phyloP scores from a whole-genome alignment of 1,140 invertebrate genomes.

The Orius laevigatus region DNA sequence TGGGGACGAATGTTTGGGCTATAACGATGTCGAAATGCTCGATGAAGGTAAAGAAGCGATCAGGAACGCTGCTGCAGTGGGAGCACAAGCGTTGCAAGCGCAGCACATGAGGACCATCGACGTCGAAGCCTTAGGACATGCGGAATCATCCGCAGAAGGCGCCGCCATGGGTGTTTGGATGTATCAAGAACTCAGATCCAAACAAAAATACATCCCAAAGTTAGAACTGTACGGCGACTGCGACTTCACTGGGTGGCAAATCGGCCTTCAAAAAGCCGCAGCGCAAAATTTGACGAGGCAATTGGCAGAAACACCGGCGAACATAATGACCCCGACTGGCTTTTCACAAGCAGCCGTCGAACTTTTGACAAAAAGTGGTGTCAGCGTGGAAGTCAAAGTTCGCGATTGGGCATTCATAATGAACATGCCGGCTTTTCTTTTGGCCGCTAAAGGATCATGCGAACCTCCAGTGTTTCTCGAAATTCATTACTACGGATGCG shows the following conservation, averaged over 20 bases:
- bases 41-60: conserved; percentile 51
- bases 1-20: conserved; percentile 39
- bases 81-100: conserved; percentile 34
- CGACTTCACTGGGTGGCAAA: conserved; percentile 33
- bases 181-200: conserved; percentile 37
- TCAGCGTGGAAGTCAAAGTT: conserved; percentile 34
- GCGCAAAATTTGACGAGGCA: conserved; percentile 42
- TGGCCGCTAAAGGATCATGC: conserved; percentile 39
- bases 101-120: conserved; percentile 23
- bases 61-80: conserved; percentile 42
- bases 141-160: conserved; percentile 60
- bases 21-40: conserved; percentile 44
- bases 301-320: conserved; percentile 44
- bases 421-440: conserved; percentile 42
- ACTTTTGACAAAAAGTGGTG: conserved; percentile 27
- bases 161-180: conserved; percentile 39
- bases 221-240: conserved; percentile 22
- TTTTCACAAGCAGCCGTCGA: conserved; percentile 36
- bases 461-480: conserved; percentile 40
- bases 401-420: conserved; percentile 25
- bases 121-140: conserved; percentile 50
- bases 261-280: conserved; percentile 35
- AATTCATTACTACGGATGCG: conserved; percentile 21
- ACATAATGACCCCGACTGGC: conserved; percentile 41
- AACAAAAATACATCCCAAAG: conserved; percentile 22